Conservation (phyloP, 2,797 vertebrate species). For the Acipenser transmontanus region DNA sequence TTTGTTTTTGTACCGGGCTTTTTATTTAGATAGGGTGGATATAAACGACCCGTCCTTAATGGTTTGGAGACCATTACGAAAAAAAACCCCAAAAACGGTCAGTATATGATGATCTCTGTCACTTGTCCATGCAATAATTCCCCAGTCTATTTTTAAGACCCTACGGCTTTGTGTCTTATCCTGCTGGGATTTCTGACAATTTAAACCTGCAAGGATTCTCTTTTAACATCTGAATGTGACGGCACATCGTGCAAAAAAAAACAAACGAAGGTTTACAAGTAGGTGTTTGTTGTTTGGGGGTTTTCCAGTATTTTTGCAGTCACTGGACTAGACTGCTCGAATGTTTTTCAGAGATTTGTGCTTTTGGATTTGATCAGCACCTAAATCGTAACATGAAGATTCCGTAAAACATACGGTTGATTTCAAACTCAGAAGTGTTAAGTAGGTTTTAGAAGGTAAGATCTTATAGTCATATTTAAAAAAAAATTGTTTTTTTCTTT, state of each 20-base stretch:
- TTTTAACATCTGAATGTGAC: too few species aligned
- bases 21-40: not conserved
- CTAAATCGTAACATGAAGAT: not conserved
- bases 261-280: not conserved
- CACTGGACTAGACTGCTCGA: not conserved
- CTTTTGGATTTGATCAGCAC: not conserved
- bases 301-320: not conserved
- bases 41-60: constrained; percentile 14
- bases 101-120: not conserved
- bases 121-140: constrained; percentile 13
- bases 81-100: not conserved
- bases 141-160: not conserved
- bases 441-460: constrained; percentile 9
- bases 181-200: constrained; percentile 11
- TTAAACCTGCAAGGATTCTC: not conserved
- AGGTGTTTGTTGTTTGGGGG: constrained; percentile 14
- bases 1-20: not conserved
- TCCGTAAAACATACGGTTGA: too few species aligned
- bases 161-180: not conserved
- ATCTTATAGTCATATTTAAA: not conserved
- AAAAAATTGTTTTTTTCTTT: too few species aligned
- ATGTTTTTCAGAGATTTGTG: not conserved
- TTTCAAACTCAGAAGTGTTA: not conserved
- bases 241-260: too few species aligned
- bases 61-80: constrained; percentile 18